A percentile compares a stretch with the other conserved stretches of the same genome.
Evolutionary conservation across 64 coral and sea anemone genomes (phyloP).

Genomic region (Dendrophyllia cribrosa): DNA sequence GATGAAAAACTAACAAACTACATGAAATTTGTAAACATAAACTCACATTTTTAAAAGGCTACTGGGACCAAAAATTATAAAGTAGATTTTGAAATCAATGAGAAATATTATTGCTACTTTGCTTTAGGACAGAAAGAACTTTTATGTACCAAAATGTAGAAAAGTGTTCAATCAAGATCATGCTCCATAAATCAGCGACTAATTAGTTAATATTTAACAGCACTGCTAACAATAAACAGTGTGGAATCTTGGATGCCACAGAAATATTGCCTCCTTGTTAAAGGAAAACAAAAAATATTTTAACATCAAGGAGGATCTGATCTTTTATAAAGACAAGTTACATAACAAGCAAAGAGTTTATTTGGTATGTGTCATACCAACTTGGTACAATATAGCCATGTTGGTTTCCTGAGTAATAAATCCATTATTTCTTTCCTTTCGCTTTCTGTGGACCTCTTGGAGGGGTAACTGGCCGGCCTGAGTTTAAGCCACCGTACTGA

Average conservation of each 20-base stretch:
- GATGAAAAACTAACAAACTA: background rate
- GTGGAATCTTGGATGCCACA: background rate
- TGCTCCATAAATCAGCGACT: background rate
- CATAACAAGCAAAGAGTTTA: background rate
- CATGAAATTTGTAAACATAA: background rate
- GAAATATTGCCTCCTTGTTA: background rate
- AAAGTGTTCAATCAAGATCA: background rate
- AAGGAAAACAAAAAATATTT: conserved; percentile 41
- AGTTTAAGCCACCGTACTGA: conserved; percentile 98
- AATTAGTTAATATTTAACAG: too few species aligned
- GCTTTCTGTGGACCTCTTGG: conserved; percentile 96
- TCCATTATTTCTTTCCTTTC: conserved; percentile 84
- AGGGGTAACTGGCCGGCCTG: conserved; percentile 95
- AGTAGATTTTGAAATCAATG: too few species aligned
- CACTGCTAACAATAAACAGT: background rate
- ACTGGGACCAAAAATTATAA: background rate
- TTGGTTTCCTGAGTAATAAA: background rate
- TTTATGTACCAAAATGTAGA: background rate
- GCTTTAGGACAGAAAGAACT: background rate
- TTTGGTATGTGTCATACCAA: background rate
- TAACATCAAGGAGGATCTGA: conserved; percentile 39
- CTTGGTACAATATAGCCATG: background rate
- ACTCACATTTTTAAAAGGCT: background rate
- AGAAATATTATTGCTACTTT: background rate
- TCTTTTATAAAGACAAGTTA: conserved; percentile 16